phyloP scores from a whole-genome alignment of 2,797 vertebrate species.

The Lemur catta region DNA sequence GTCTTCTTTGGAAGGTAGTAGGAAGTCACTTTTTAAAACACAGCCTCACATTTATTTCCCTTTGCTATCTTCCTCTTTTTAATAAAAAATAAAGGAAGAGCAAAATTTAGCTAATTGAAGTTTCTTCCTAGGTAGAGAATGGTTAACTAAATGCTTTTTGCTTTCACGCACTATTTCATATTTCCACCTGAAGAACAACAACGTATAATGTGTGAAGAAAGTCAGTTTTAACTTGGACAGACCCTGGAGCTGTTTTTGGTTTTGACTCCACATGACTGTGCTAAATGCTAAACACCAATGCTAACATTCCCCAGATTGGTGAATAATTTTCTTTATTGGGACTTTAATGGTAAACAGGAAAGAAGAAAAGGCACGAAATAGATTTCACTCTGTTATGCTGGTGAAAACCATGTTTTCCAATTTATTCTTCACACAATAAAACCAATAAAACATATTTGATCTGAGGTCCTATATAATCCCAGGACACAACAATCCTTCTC shows the following conservation, averaged over 20 bases:
- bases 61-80: not conserved
- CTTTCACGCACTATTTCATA: not conserved
- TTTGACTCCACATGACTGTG: not conserved
- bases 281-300: not conserved
- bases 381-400: constrained; percentile 35
- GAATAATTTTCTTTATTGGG: constrained; percentile 40
- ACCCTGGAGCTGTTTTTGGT: not conserved
- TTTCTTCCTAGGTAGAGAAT: not conserved
- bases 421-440: constrained; percentile 59
- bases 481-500: constrained; percentile 27
- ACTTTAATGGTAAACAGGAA: constrained; percentile 57
- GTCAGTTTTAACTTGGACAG: not conserved
- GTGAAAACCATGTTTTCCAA: constrained; percentile 50
- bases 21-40: not conserved
- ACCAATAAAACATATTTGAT: constrained; percentile 63
- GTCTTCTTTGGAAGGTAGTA: not conserved
- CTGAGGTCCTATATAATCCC: constrained; percentile 56
- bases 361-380: constrained; percentile 35
- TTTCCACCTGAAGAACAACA: not conserved
- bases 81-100: not conserved
- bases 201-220: not conserved
- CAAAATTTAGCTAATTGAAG: constrained; percentile 25
- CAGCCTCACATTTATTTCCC: constrained; percentile 29
- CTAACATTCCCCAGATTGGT: constrained; percentile 4
- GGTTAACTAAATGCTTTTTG: not conserved